These are phyloP conservation scores for Epizoanthus rinbou DNA, from an alignment of 92 coral and sea anemone genomes.

Conservation along the genomic window DNA sequence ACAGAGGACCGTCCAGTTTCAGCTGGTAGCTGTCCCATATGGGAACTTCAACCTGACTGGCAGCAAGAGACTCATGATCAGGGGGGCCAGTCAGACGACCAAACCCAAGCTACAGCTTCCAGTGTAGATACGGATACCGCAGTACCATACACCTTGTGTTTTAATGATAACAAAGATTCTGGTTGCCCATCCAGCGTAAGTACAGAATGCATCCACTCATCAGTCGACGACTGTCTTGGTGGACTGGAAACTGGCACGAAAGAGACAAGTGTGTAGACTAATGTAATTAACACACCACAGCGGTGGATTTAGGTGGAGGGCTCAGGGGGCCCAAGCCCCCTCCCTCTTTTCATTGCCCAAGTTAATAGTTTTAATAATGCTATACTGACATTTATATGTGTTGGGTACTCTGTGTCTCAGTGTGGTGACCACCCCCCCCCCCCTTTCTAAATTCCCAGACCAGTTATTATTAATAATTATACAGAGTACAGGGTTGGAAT, in stretches of 20 bases:
- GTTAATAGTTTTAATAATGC: too few relatives aligned
- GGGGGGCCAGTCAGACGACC: background rate
- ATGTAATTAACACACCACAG: too few relatives aligned
- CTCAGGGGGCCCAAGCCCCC: too few relatives aligned
- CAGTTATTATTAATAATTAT: too few relatives aligned
- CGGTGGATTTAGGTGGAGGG: too few relatives aligned
- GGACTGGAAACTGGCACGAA: background rate
- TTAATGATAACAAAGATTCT: conserved; percentile 58
- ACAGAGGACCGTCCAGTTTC: background rate
- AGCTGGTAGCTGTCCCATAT: conserved; percentile 5
- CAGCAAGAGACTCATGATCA: conserved; percentile 2
- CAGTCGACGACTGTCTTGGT: conserved; percentile 2
- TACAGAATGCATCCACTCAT: conserved; percentile 44
- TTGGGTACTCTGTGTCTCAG: too few relatives aligned
- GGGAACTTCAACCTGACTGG: conserved; percentile 33
- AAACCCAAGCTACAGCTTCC: background rate
- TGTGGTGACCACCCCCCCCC: too few relatives aligned
- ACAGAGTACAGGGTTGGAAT: too few relatives aligned
- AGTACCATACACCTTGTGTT: conserved; percentile 10
- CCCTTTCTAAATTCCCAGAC: too few relatives aligned
- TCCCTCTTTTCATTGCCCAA: too few relatives aligned
- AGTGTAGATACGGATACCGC: background rate
- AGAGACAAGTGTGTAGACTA: conserved; percentile 21
- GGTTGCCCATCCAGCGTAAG: conserved; percentile 59
- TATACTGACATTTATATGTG: too few relatives aligned